These are phyloP conservation scores for Pangasius djambal DNA, from an alignment of 2,797 vertebrate species.

Conservation along the genomic window DNA sequence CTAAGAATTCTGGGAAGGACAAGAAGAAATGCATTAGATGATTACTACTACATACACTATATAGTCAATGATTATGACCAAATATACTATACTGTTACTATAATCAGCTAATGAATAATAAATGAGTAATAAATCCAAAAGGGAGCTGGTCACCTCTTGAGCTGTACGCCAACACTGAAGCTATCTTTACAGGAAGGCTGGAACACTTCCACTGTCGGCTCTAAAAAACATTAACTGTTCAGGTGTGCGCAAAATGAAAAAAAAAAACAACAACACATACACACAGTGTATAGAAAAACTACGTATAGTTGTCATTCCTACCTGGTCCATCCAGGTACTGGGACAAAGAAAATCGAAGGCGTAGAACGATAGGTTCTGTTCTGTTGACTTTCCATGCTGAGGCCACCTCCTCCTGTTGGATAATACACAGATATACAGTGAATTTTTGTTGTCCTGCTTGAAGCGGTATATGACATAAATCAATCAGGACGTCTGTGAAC, in stretches of 20 bases:
- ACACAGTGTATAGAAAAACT: background rate
- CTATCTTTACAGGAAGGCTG: slow-evolving; percentile 88
- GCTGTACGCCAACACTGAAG: slow-evolving; percentile 87
- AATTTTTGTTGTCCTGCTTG: background rate
- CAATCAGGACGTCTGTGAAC: background rate
- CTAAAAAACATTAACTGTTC: slow-evolving; percentile 67
- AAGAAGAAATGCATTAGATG: background rate
- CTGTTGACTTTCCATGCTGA: slow-evolving; percentile 90
- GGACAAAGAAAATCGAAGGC: slow-evolving; percentile 89
- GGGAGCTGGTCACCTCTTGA: slow-evolving; percentile 84
- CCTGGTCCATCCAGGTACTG: slow-evolving; percentile 94
- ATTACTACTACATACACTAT: no score
- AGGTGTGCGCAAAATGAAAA: background rate
- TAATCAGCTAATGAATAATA: background rate
- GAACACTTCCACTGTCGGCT: slow-evolving; percentile 92
- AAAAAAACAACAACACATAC: background rate
- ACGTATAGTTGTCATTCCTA: slow-evolving; percentile 64
- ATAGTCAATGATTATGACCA: background rate
- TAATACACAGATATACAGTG: background rate
- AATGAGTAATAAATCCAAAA: background rate
- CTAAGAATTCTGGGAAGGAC: slow-evolving; percentile 82
- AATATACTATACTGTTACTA: background rate
- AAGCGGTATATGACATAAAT: background rate
- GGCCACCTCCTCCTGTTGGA: slow-evolving; percentile 84
- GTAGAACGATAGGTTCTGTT: slow-evolving; percentile 87